Conservation (phyloP, 2,888 invertebrate genomes). For the Chelonus formosanus region DNA sequence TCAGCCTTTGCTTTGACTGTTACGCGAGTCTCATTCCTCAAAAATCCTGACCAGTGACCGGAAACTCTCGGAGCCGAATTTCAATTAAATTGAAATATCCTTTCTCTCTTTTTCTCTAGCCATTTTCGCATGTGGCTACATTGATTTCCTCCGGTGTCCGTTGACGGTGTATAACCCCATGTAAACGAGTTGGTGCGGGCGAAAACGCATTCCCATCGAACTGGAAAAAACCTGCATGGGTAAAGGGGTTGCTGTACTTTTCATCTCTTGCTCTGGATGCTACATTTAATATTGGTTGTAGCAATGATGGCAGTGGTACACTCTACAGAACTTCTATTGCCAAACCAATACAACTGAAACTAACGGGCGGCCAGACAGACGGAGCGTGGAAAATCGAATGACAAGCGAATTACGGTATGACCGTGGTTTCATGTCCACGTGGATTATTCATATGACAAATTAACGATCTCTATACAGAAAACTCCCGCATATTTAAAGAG, state of each 20-base stretch:
- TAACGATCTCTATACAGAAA: constrained; percentile 44
- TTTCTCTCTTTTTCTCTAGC: constrained; percentile 24
- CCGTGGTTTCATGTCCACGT: constrained; percentile 41
- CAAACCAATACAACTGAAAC: neutral
- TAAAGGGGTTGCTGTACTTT: constrained; percentile 18
- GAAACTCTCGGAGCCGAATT: constrained; percentile 34
- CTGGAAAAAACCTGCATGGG: constrained; percentile 20
- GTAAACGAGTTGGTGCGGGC: constrained; percentile 25
- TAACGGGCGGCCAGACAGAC: constrained; percentile 31
- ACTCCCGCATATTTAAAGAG: neutral
- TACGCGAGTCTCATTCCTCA: neutral
- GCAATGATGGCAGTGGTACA: no score
- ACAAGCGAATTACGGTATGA: constrained; percentile 60
- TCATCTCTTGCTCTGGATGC: constrained; percentile 3
- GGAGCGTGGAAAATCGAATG: constrained; percentile 58
- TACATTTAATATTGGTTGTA: no score
- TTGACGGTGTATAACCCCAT: constrained; percentile 27
- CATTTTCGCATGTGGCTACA: constrained; percentile 30
- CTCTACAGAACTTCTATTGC: neutral
- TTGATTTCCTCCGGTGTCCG: constrained; percentile 38
- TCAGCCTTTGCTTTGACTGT: neutral
- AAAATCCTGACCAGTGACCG: constrained; percentile 11
- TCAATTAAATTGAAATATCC: constrained; percentile 46
- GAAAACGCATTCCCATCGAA: constrained; percentile 27
- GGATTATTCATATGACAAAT: constrained; percentile 54